phyloP scores from a whole-genome alignment of 1,140 invertebrate genomes.

The Anoplolepis gracilipes region DNA sequence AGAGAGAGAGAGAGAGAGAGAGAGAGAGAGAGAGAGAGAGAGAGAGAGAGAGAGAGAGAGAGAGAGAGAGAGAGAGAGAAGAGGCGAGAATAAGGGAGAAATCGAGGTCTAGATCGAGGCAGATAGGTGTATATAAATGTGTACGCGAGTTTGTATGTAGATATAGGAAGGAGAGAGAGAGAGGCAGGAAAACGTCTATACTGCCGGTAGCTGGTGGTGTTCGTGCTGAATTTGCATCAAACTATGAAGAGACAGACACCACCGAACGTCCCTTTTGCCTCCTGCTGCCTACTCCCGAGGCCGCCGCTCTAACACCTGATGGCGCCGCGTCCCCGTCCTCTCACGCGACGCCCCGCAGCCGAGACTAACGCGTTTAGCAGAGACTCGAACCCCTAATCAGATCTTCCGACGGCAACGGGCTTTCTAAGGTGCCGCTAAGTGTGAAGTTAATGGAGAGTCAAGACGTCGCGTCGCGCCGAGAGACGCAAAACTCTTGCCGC shows the following conservation, averaged over 20 bases:
- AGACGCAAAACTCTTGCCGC: slow-evolving; percentile 44
- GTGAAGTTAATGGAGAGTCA: slow-evolving; percentile 86
- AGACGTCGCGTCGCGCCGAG: slow-evolving; percentile 72
- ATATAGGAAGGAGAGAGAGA: slow-evolving; percentile 30
- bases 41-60: slow-evolving; percentile 10
- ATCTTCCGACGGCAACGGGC: slow-evolving; percentile 80
- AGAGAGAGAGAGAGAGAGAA: slow-evolving; percentile 10
- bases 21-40: slow-evolving; percentile 10
- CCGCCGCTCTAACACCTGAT: slow-evolving; percentile 71
- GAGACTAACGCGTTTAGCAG: slow-evolving; percentile 86
- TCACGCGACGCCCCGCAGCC: slow-evolving; percentile 71
- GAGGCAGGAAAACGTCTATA: slow-evolving; percentile 69
- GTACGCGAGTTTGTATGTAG: not conserved
- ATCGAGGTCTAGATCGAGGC: slow-evolving; percentile 33
- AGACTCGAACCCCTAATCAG: slow-evolving; percentile 86
- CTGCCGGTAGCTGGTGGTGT: slow-evolving; percentile 76
- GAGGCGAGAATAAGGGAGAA: slow-evolving; percentile 28
- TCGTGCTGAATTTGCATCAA: slow-evolving; percentile 85
- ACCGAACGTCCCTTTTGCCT: slow-evolving; percentile 27
- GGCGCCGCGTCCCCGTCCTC: slow-evolving; percentile 69
- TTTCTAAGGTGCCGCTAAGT: slow-evolving; percentile 83
- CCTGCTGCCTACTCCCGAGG: slow-evolving; percentile 45
- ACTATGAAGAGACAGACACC: slow-evolving; percentile 73
- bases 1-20: slow-evolving; percentile 2
- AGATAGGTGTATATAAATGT: slow-evolving; percentile 29